These are phyloP conservation scores for Chromis chromis DNA, from an alignment of 2,797 vertebrate genomes.

Conservation along the genomic window DNA sequence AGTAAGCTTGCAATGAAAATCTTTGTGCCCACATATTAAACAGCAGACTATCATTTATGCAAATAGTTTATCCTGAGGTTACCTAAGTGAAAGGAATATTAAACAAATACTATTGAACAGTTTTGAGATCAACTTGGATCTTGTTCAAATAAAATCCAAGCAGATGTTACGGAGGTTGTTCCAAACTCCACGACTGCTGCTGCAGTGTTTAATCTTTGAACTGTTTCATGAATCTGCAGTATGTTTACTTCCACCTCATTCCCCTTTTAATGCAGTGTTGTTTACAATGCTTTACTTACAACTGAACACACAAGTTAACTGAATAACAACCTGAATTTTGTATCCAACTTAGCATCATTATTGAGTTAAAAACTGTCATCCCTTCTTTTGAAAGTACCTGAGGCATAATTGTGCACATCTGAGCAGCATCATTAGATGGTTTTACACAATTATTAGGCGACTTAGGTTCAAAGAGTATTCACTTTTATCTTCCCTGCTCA, in stretches of 20 bases:
- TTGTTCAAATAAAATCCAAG: background rate
- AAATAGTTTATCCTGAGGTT: background rate
- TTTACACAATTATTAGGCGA: background rate
- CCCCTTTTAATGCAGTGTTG: background rate
- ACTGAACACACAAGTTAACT: background rate
- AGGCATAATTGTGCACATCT: background rate
- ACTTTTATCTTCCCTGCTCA: background rate
- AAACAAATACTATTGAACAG: no score
- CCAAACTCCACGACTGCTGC: background rate
- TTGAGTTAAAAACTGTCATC: background rate
- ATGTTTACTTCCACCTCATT: background rate
- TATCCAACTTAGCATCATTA: background rate
- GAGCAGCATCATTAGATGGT: background rate
- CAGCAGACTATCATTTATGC: background rate
- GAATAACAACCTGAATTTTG: slow-evolving; percentile 15
- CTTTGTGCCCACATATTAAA: background rate
- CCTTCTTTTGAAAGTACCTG: background rate
- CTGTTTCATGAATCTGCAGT: slow-evolving; percentile 13
- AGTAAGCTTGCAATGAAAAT: background rate
- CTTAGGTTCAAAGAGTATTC: slow-evolving; percentile 1
- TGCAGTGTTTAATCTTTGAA: slow-evolving; percentile 7
- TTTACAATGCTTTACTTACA: background rate
- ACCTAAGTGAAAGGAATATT: background rate
- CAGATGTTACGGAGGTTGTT: background rate
- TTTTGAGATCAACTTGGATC: background rate